Percentiles rank a stretch among this genome's conserved stretches.
These are phyloP conservation scores for Pelodiscus sinensis DNA, from an alignment of 2,113 vertebrate species.

Conservation along the genomic window DNA sequence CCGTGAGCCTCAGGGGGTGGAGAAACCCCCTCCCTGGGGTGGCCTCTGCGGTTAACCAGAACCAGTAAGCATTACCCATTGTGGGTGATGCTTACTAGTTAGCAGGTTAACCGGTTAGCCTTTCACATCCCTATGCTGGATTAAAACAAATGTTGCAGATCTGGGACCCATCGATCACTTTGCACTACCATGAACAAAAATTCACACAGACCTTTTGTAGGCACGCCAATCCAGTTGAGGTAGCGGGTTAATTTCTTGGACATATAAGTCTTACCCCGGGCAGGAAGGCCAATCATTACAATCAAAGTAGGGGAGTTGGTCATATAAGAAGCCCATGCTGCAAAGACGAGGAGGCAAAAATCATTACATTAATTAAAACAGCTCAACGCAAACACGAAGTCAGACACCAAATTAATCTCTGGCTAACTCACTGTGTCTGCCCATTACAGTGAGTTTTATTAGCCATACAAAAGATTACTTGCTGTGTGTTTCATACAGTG, in stretches of 20 bases:
- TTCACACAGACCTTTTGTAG: constrained; percentile 89
- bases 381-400: fast-evolving
- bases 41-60: too few species aligned
- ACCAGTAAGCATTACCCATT: too few species aligned
- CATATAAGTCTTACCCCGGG: constrained; percentile 93
- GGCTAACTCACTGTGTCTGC: background rate
- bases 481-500: fast-evolving
- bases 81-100: too few species aligned
- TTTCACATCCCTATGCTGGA: background rate
- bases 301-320: constrained; percentile 97
- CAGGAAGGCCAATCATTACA: constrained; percentile 96
- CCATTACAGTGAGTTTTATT: too few species aligned
- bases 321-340: constrained; percentile 98
- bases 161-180: background rate
- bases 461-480: fast-evolving
- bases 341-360: background rate
- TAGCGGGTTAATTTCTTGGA: constrained; percentile 98
- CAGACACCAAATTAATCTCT: background rate
- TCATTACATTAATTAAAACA: background rate
- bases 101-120: too few species aligned
- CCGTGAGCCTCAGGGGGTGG: too few species aligned
- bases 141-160: background rate
- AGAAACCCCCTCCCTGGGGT: too few species aligned
- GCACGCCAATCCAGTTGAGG: constrained; percentile 98
- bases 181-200: background rate